A percentile compares a stretch with the other conserved stretches of the same genome.
phyloP scores from a whole-genome alignment of 2,113 vertebrate species.

The Mormoops blainvillei region DNA sequence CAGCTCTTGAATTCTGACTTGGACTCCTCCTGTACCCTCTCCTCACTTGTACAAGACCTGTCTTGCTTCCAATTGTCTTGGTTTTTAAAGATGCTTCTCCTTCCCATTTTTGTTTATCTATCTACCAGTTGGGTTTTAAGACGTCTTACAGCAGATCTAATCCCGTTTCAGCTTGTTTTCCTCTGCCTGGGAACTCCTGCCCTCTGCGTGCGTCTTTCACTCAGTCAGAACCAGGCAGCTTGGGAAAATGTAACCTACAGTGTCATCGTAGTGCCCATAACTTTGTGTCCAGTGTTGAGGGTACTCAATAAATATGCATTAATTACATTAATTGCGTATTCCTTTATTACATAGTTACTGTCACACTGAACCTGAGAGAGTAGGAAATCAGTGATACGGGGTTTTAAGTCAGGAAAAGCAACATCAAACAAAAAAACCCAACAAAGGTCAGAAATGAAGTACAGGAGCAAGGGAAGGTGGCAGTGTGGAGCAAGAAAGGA shows the following conservation, averaged over 20 bases:
- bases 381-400: background rate
- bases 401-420: background rate
- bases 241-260: background rate
- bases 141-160: background rate
- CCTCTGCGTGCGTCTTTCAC: background rate
- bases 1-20: background rate
- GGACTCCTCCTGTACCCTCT: background rate
- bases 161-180: background rate
- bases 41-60: background rate
- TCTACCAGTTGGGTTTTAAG: background rate
- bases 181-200: background rate
- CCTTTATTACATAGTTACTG: background rate
- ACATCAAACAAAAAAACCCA: background rate
- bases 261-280: background rate
- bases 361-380: background rate
- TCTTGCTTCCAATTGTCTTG: background rate
- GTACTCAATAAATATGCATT: background rate
- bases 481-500: background rate
- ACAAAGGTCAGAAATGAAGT: background rate
- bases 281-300: background rate
- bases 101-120: background rate
- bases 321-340: background rate
- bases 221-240: background rate
- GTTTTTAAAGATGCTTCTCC: background rate
- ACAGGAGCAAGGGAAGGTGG: background rate